These are phyloP conservation scores for Epinephelus awoara DNA, from an alignment of 2,797 vertebrate genomes.

Conservation along the genomic window DNA sequence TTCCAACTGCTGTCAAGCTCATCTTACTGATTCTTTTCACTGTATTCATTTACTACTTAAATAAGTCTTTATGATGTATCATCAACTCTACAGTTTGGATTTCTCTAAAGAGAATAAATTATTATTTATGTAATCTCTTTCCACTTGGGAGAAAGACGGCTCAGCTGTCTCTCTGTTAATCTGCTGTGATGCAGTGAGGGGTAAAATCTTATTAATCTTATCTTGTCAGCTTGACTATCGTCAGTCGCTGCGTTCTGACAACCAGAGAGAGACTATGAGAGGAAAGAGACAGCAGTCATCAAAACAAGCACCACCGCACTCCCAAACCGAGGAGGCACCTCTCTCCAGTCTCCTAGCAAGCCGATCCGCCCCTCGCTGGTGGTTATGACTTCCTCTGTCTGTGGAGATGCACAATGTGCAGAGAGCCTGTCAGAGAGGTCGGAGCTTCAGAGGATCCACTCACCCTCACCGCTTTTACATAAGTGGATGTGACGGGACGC, in stretches of 20 bases:
- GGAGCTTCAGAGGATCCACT: conserved; percentile 18
- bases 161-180: background rate
- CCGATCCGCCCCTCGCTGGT: conserved; percentile 87
- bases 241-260: background rate
- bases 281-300: conserved; percentile 46
- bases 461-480: background rate
- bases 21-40: too few species aligned
- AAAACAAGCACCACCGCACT: conserved; percentile 77
- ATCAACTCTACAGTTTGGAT: background rate
- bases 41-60: too few species aligned
- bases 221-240: conserved; percentile 2
- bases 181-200: conserved; percentile 8
- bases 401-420: conserved; percentile 65
- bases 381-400: conserved; percentile 88
- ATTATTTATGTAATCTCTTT: background rate
- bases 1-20: too few species aligned
- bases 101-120: background rate
- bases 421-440: conserved; percentile 62
- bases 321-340: conserved; percentile 83
- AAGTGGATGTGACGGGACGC: conserved; percentile 5
- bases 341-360: conserved; percentile 88
- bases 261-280: conserved; percentile 26
- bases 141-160: background rate
- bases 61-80: background rate
- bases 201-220: conserved; percentile 2